Base-by-base conservation (phyloP, 2,113 vertebrate species). In the Cyanoramphus novaezelandiae region DNA sequence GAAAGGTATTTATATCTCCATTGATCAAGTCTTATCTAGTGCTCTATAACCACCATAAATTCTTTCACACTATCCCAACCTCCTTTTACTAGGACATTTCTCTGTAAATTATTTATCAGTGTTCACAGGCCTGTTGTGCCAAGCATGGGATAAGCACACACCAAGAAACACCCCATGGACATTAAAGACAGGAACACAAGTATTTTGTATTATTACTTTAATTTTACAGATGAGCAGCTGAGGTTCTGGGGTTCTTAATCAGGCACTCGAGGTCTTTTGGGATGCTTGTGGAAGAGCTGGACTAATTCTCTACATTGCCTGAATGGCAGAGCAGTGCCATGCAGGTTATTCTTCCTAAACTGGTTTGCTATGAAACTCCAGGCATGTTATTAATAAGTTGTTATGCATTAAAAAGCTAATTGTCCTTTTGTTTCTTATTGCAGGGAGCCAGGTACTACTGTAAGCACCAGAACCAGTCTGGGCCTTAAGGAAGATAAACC, bases 1-100 rank as follows among this genome's bases (percentile, higher is more conserved):
- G 68, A 93, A 90, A 93, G 25, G 28, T 83, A 91, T 84, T 93
- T 96, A 64, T 93, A 86, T 75, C 88, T 91, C 50, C 57, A 89
- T 75, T 82, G 69, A 86, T 70, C 82, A 92, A 53, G 55, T 70
- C 90, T 88, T 88, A 71, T 83, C 76, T 90, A 74, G 71, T 74
- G 60, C 50, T 88, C n/a, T 81, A 43, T 81, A 92, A 76, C 50
- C 33, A 31, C 53, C 69, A 75, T 55, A 93, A 92, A 93, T 91
- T 81, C 72, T 84, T 86, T 60, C 80, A 81, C 50, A 70, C 27
- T 43, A 84, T 39, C 33, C 33, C 60, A 92, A 85, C 63, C 62
- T 94, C 76, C 65, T 91, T 92, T 46, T 65, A 52, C 39, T 49
- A 41, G 39, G 79, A 94, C 11, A 6, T 65, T 87, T 80, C 47